Conservation (phyloP, 2,797 vertebrate genomes). For the Psittacula echo region DNA sequence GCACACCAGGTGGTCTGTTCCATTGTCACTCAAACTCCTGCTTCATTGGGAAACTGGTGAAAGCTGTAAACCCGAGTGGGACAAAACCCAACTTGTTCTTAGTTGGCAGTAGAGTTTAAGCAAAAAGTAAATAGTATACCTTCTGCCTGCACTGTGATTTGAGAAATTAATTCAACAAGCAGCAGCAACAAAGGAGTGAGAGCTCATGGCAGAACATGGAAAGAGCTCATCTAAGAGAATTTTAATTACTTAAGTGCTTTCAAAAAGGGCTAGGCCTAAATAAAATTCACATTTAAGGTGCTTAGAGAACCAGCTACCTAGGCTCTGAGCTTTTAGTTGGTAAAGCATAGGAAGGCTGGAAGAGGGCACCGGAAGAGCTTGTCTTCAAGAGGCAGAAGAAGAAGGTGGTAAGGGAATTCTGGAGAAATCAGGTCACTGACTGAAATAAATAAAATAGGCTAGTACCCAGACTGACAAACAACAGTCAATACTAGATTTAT, state of each 20-base stretch:
- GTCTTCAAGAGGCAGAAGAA: not conserved
- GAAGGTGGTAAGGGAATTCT: not conserved
- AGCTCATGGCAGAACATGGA: not conserved
- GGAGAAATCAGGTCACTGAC: not conserved
- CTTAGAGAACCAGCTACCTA: not conserved
- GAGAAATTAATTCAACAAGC: not conserved
- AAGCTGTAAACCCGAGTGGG: not conserved
- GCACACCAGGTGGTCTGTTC: not conserved
- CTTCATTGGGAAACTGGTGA: not conserved
- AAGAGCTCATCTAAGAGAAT: not conserved
- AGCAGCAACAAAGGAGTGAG: not conserved
- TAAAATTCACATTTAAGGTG: not conserved
- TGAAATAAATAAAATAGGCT: not conserved
- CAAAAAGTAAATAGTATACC: not conserved
- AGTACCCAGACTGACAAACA: not conserved
- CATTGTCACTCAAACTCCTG: not conserved
- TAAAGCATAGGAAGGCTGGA: not conserved
- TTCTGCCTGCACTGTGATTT: not conserved
- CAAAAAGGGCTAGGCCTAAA: not conserved
- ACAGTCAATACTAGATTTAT: not conserved
- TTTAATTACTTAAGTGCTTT: not conserved
- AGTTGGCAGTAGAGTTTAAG: not conserved
- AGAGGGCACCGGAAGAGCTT: not conserved
- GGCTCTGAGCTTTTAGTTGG: not conserved
- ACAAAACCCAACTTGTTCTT: not conserved